A percentile compares a stretch with the other conserved stretches of the same genome.
phyloP scores from a whole-genome alignment of 2,888 invertebrate genomes.

The Drosophila vallismaia region DNA sequence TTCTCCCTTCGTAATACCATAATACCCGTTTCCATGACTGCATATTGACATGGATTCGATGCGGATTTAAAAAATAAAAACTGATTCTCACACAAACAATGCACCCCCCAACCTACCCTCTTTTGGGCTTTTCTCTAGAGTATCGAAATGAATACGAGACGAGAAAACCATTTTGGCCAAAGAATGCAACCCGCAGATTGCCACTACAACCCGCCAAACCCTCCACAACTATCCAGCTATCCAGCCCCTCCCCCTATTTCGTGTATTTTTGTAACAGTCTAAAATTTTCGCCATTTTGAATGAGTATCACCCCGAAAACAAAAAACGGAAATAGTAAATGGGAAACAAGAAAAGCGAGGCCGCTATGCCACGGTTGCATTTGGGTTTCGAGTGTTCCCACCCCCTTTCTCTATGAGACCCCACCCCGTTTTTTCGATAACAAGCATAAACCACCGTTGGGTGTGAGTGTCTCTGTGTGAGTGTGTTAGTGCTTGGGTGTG shows the following conservation, averaged over 20 bases:
- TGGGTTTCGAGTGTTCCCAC: slow-evolving; percentile 27
- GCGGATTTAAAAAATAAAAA: slow-evolving; percentile 1
- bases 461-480: slow-evolving; percentile 13
- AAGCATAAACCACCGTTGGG: slow-evolving; percentile 48
- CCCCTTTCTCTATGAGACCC: slow-evolving; percentile 13
- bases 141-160: slow-evolving; percentile 28
- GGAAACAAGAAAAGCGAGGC: slow-evolving; percentile 26
- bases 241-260: slow-evolving; percentile 18
- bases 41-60: slow-evolving; percentile 2
- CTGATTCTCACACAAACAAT: slow-evolving; percentile 7
- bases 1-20: neutral
- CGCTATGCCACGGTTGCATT: slow-evolving; percentile 36
- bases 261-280: neutral
- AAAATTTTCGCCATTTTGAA: slow-evolving; percentile 25
- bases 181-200: slow-evolving; percentile 51
- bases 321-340: slow-evolving; percentile 10
- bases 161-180: slow-evolving; percentile 47
- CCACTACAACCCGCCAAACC: slow-evolving; percentile 2
- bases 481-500: neutral
- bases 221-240: neutral
- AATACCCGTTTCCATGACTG: slow-evolving; percentile 2
- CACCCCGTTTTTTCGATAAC: slow-evolving; percentile 28
- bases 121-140: slow-evolving; percentile 4
- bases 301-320: neutral
- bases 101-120: neutral